Conservation (phyloP, 2,888 invertebrate species). For the Platypus cylindrus region DNA sequence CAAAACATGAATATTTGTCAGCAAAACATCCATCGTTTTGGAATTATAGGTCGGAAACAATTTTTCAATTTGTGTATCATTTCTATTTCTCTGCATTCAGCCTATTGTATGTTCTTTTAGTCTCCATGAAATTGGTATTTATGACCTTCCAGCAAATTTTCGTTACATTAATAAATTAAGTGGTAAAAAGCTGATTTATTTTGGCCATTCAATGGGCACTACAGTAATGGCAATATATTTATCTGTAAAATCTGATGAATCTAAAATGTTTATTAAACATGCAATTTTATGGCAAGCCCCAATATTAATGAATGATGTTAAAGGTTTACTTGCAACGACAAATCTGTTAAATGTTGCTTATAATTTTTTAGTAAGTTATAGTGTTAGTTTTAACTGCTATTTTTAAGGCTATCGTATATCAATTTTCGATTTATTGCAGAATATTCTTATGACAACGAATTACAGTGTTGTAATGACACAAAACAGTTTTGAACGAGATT, state of each 20-base stretch:
- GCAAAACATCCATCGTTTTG: neutral
- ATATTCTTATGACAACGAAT: too few relatives aligned
- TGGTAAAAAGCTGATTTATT: constrained; percentile 40
- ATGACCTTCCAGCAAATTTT: constrained; percentile 73
- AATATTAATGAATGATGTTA: neutral
- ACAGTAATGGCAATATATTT: constrained; percentile 33
- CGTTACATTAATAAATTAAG: constrained; percentile 48
- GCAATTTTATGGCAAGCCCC: neutral
- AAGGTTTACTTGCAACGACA: neutral
- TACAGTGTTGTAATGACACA: neutral
- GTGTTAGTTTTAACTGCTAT: too few relatives aligned
- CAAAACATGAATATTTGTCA: neutral
- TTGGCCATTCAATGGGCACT: constrained; percentile 83
- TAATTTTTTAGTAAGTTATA: too few relatives aligned
- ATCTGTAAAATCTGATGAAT: neutral
- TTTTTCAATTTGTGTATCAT: neutral
- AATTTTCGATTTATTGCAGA: too few relatives aligned
- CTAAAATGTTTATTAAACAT: constrained; percentile 20
- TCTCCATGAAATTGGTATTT: constrained; percentile 64
- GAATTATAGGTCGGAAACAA: neutral
- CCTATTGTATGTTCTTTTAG: constrained; percentile 35
- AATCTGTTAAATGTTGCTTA: too few relatives aligned
- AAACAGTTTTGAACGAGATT: neutral
- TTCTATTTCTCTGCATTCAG: neutral
- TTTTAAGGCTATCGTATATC: too few relatives aligned